phyloP scores from a whole-genome alignment of 1,140 invertebrate genomes.

The Adoxophyes honmai region DNA sequence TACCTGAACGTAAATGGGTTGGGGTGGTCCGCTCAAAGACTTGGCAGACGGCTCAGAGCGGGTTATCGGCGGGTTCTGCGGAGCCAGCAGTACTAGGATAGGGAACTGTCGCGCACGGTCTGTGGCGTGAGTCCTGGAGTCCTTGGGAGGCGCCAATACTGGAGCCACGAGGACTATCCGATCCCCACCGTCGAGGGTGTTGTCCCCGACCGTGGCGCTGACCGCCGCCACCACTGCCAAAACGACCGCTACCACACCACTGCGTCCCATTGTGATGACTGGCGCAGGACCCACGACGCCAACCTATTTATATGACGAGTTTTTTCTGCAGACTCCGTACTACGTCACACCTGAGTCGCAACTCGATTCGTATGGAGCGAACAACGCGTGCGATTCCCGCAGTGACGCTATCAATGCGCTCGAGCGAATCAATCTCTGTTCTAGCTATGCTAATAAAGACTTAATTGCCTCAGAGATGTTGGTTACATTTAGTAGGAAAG shows the following conservation, averaged over 20 bases:
- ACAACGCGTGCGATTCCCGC: slow-evolving; percentile 40
- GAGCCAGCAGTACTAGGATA: slow-evolving; percentile 58
- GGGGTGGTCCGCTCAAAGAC: slow-evolving; percentile 44
- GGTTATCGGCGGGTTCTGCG: slow-evolving; percentile 29
- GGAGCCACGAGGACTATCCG: slow-evolving; percentile 56
- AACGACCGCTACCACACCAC: slow-evolving; percentile 48
- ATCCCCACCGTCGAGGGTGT: slow-evolving; percentile 50
- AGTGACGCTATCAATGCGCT: slow-evolving; percentile 47
- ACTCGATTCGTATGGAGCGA: slow-evolving; percentile 34
- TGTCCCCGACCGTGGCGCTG: slow-evolving; percentile 46
- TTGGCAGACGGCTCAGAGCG: slow-evolving; percentile 46
- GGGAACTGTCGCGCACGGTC: slow-evolving; percentile 62
- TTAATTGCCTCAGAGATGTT: too few relatives aligned
- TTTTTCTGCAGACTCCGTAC: slow-evolving; percentile 45
- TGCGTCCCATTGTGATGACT: slow-evolving; percentile 60
- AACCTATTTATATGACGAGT: slow-evolving; percentile 66
- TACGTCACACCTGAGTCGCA: slow-evolving; percentile 44
- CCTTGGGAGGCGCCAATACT: slow-evolving; percentile 56
- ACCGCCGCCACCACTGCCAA: slow-evolving; percentile 38
- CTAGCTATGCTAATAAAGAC: not conserved
- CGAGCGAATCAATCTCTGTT: slow-evolving; percentile 19
- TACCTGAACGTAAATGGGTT: slow-evolving; percentile 69
- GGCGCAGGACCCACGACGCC: slow-evolving; percentile 49
- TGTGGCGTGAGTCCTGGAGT: slow-evolving; percentile 45
- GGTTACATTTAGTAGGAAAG: too few relatives aligned